These are phyloP conservation scores for Cheracebus regulus DNA, from an alignment of 2,797 vertebrate genomes.

Conservation along the genomic window DNA sequence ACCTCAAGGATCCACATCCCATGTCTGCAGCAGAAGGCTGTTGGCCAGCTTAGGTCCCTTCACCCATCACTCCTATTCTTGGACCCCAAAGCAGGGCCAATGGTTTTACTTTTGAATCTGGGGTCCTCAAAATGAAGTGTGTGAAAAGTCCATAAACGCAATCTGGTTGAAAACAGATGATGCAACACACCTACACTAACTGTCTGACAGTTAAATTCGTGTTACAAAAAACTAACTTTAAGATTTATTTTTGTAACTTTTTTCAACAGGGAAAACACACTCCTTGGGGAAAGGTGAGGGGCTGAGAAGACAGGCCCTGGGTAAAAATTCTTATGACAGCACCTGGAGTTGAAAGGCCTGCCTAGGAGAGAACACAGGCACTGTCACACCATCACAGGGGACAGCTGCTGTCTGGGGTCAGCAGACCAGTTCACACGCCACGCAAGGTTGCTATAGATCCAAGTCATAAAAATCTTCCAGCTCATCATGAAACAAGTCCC, in stretches of 20 bases:
- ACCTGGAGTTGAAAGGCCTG: conserved; percentile 89
- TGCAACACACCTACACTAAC: conserved; percentile 86
- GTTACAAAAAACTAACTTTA: conserved; percentile 87
- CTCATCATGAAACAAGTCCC: conserved; percentile 99
- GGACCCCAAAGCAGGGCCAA: conserved; percentile 76
- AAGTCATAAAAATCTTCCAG: conserved; percentile 98
- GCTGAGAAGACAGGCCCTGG: conserved; percentile 84
- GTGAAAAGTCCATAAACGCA: conserved; percentile 82
- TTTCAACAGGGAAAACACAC: conserved; percentile 84
- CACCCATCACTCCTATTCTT: not conserved
- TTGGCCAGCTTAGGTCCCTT: conserved; percentile 71
- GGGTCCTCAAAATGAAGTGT: conserved; percentile 82
- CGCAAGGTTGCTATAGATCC: conserved; percentile 94
- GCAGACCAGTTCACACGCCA: conserved; percentile 91
- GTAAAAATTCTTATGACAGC: conserved; percentile 86
- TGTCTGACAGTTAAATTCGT: conserved; percentile 87
- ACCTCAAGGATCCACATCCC: conserved; percentile 68
- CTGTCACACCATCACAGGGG: conserved; percentile 93
- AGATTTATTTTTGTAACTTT: conserved; percentile 88
- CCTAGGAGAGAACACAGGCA: conserved; percentile 88
- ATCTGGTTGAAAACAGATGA: conserved; percentile 83
- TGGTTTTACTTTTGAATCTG: conserved; percentile 79
- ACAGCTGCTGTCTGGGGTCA: conserved; percentile 93
- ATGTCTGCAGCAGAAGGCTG: conserved; percentile 68
- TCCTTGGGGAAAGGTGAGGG: conserved; percentile 62